Evolutionary conservation across 1,140 invertebrate species (phyloP).

Genomic region (Meloidogyne hapla): DNA sequence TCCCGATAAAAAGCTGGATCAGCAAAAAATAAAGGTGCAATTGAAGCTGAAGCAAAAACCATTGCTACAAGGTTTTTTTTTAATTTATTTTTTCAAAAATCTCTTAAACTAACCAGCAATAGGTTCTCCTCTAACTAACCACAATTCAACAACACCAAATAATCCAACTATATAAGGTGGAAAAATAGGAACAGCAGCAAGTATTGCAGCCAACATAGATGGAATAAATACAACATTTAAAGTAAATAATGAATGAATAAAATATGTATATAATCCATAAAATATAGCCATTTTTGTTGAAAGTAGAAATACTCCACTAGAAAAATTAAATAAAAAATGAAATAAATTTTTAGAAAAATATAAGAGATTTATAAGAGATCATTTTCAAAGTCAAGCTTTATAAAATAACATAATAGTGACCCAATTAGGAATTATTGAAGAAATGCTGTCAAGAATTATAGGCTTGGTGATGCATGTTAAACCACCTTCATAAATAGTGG

Average conservation of each 20-base stretch:
- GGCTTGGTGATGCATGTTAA: too few species aligned
- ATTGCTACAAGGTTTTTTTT: constrained; percentile 66
- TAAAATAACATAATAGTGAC: too few species aligned
- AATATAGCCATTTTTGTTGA: constrained; percentile 94
- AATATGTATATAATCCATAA: constrained; percentile 95
- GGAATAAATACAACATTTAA: constrained; percentile 92
- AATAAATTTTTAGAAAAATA: neutral
- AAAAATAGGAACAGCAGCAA: constrained; percentile 89
- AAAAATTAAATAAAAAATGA: constrained; percentile 30
- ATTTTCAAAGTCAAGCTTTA: too few species aligned
- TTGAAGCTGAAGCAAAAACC: constrained; percentile 78
- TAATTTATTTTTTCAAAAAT: too few species aligned
- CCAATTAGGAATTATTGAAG: too few species aligned
- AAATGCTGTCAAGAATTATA: too few species aligned
- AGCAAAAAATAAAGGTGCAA: constrained; percentile 82
- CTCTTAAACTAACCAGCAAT: constrained; percentile 68
- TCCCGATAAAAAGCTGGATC: constrained; percentile 93
- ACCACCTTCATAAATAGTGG: too few species aligned
- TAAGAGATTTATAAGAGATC: too few species aligned
- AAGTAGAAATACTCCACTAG: constrained; percentile 80
- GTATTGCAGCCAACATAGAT: constrained; percentile 81
- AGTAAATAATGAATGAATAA: constrained; percentile 90
- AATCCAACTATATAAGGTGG: constrained; percentile 89
- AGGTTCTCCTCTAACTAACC: constrained; percentile 80
- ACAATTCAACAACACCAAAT: constrained; percentile 88